phyloP scores from a whole-genome alignment of 2,113 vertebrate genomes.

The Scalopus aquaticus region DNA sequence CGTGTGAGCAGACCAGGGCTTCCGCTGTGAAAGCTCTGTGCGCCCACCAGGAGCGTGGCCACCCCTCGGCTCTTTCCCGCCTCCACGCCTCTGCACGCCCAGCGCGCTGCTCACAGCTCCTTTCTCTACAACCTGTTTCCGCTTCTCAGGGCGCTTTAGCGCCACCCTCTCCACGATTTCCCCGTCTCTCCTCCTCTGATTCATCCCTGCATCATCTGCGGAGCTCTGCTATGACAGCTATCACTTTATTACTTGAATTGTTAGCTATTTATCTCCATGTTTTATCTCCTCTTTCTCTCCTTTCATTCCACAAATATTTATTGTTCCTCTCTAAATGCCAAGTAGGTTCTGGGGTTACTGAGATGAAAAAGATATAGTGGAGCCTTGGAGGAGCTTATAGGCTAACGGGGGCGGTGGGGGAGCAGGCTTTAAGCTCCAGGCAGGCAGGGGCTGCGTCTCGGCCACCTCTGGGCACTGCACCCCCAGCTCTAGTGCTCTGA shows the following conservation, averaged over 20 bases:
- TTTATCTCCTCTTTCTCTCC: neutral
- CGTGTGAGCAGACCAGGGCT: neutral
- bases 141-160: neutral
- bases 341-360: neutral
- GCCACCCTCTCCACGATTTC: neutral
- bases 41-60: neutral
- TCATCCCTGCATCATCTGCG: neutral
- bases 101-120: rapidly evolving
- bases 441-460: neutral
- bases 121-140: neutral
- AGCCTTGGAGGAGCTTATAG: neutral
- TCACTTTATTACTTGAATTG: slow-evolving; percentile 13
- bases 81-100: rapidly evolving
- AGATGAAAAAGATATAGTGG: neutral
- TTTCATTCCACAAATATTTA: slow-evolving; percentile 56
- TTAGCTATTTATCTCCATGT: slow-evolving; percentile 47
- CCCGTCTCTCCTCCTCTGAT: neutral
- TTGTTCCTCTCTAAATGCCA: slow-evolving; percentile 28
- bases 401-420: rapidly evolving
- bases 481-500: rapidly evolving
- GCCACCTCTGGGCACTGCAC: rapidly evolving
- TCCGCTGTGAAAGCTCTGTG: neutral
- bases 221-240: neutral
- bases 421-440: rapidly evolving
- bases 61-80: neutral